Percentiles rank a stretch among this genome's conserved stretches.
These are phyloP conservation scores for Leucophenga maculata DNA, from an alignment of 2,888 invertebrate species.

Conservation along the genomic window DNA sequence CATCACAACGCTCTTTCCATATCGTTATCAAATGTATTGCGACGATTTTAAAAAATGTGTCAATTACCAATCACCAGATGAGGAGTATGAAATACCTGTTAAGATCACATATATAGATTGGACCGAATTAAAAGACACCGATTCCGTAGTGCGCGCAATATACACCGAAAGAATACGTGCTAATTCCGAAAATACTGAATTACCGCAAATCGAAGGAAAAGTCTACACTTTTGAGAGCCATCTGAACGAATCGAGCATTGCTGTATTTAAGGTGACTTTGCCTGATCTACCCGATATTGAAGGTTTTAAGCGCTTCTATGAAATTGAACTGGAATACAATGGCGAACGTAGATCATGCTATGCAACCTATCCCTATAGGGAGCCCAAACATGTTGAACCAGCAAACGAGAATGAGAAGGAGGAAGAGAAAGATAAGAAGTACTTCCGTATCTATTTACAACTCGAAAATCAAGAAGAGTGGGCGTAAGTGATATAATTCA, in stretches of 20 bases:
- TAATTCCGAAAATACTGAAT: conserved; percentile 36
- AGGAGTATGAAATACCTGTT: conserved; percentile 87
- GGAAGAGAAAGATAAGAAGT: conserved; percentile 61
- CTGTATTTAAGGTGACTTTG: conserved; percentile 77
- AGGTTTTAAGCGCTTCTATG: conserved; percentile 52
- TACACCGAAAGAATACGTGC: conserved; percentile 53
- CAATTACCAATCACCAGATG: conserved; percentile 91
- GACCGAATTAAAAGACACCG: conserved; percentile 76
- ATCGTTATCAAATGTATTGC: conserved; percentile 83
- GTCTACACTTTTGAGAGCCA: conserved; percentile 64
- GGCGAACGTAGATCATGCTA: conserved; percentile 54
- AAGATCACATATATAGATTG: conserved; percentile 82
- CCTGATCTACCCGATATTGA: conserved; percentile 72
- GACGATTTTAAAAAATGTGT: conserved; percentile 81
- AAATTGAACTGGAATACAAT: conserved; percentile 50
- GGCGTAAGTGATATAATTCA: conserved; percentile 41
- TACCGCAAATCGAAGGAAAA: conserved; percentile 69
- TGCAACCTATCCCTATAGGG: conserved; percentile 58
- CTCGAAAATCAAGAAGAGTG: conserved; percentile 35
- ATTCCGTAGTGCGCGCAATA: conserved; percentile 74
- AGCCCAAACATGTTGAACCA: conserved; percentile 53
- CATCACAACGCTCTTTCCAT: conserved; percentile 82
- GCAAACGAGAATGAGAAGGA: conserved; percentile 40
- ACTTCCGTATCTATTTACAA: conserved; percentile 43
- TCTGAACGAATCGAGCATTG: conserved; percentile 78